These are phyloP conservation scores for Drosophila azteca DNA, from an alignment of 1,140 invertebrate genomes.

Conservation along the genomic window DNA sequence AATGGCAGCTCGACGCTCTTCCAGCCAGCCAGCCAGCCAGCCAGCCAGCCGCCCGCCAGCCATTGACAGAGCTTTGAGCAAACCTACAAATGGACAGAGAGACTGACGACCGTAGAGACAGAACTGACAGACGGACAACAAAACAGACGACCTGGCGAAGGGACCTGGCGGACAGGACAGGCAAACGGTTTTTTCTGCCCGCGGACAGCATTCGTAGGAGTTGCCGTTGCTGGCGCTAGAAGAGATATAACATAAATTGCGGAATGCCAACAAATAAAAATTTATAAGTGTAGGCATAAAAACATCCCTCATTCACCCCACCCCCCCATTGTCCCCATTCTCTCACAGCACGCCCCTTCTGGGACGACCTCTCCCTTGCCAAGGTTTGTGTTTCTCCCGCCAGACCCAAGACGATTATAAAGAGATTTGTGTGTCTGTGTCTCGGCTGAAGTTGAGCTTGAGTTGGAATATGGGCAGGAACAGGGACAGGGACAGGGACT, in stretches of 20 bases:
- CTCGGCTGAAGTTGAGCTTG: slow-evolving; percentile 11
- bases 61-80: slow-evolving; percentile 54
- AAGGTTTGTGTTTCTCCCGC: slow-evolving; percentile 14
- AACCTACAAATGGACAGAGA: slow-evolving; percentile 45
- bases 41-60: slow-evolving; percentile 36
- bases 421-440: slow-evolving; percentile 69
- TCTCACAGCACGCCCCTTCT: slow-evolving; percentile 25
- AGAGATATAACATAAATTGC: slow-evolving; percentile 77
- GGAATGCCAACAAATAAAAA: slow-evolving; percentile 77
- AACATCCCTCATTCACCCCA: slow-evolving; percentile 9
- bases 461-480: neutral
- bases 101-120: neutral
- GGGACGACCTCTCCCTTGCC: slow-evolving; percentile 25
- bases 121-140: slow-evolving; percentile 19
- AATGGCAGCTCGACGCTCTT: slow-evolving; percentile 51
- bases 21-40: slow-evolving; percentile 30
- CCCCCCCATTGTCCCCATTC: neutral
- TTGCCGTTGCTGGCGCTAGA: slow-evolving; percentile 52
- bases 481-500: neutral
- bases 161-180: slow-evolving; percentile 20
- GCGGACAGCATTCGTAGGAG: slow-evolving; percentile 24
- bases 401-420: slow-evolving; percentile 65
- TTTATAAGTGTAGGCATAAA: slow-evolving; percentile 67
- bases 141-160: neutral
- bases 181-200: slow-evolving; percentile 32